Percentiles rank a stretch among this genome's conserved stretches.
Evolutionary conservation across 2,113 vertebrate genomes (phyloP).

Genomic region (Alectura lathami): DNA sequence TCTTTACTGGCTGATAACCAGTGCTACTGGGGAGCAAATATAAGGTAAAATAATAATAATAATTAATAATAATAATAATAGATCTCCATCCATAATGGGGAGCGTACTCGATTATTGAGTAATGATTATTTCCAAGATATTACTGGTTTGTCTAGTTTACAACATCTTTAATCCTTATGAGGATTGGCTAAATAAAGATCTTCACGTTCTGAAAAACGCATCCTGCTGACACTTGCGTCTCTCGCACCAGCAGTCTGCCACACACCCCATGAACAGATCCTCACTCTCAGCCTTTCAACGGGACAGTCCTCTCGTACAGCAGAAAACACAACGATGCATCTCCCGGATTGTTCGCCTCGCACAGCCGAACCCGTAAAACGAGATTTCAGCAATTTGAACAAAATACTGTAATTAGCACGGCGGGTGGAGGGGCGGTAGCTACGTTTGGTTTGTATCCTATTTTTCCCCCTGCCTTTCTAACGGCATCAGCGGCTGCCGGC

Average conservation of each 20-base stretch:
- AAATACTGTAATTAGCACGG: too few relatives aligned
- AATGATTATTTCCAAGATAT: not conserved
- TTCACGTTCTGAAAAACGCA: not conserved
- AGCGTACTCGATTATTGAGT: not conserved
- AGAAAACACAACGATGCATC: accelerated
- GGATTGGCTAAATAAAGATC: not conserved
- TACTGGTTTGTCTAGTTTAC: not conserved
- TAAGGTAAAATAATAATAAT: accelerated
- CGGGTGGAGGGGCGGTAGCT: too few relatives aligned
- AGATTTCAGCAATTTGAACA: not conserved
- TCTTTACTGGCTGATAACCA: not conserved
- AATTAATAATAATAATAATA: not conserved
- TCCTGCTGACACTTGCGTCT: not conserved
- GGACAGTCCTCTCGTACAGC: not conserved
- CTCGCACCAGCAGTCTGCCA: not conserved
- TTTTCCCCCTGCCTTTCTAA: too few relatives aligned
- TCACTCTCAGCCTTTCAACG: accelerated
- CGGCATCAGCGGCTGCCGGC: too few relatives aligned
- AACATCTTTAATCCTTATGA: not conserved
- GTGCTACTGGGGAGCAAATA: not conserved
- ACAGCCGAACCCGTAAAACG: not conserved
- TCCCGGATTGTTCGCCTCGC: too few relatives aligned
- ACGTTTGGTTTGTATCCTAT: too few relatives aligned
- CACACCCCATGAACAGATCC: not conserved
- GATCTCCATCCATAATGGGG: not conserved